Base-by-base conservation (phyloP, 2,113 vertebrate species). In the Alouatta palliata region DNA sequence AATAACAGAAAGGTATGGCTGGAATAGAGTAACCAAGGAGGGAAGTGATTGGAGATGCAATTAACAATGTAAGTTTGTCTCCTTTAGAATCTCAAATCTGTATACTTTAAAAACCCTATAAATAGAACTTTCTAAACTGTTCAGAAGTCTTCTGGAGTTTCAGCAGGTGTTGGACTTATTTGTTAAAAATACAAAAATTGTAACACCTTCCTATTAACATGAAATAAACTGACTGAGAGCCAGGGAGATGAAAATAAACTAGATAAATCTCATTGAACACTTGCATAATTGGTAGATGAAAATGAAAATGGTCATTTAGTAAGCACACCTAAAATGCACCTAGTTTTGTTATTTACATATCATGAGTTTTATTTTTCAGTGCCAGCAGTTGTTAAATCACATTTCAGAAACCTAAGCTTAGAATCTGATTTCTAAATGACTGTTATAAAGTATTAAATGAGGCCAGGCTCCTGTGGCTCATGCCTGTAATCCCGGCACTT, bases 401-500 rank as follows among this genome's bases (percentile, higher is more conserved):
- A 47, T 93, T 97, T 94, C 45, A 43, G 71, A 54, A 89, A 75
- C 47, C 12, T 5, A 58, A 73, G 83, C 68, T 94, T 97, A 80
- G 68, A 88, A 54, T 85, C 87, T 75, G 45, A 52, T 80, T 84
- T 97, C 92, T 95, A 25, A 88, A 49, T 95, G n/a, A 95, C 43
- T 89, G 11, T 80, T 93, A 70, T 16, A 82, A 96, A 68, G 21
- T 82, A 58, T 23, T 94, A 82, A 96, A 20, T 95, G 32, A 70
- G 27, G 11, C 30, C 61, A 64, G 61, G 30, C 27, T 64, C 61
- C 61, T 2, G 2, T 64, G 61, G 27, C 27, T 64, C 12, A 64
- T 64, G 27, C 61, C 61, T 64, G 12, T 64, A 64, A 64, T 32
- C 27, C 27, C 27, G 13, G 61, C 27, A 64, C 27, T 64, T 64